These are phyloP conservation scores for Myopa tessellatipennis DNA, from an alignment of 2,888 invertebrate species.

Conservation along the genomic window DNA sequence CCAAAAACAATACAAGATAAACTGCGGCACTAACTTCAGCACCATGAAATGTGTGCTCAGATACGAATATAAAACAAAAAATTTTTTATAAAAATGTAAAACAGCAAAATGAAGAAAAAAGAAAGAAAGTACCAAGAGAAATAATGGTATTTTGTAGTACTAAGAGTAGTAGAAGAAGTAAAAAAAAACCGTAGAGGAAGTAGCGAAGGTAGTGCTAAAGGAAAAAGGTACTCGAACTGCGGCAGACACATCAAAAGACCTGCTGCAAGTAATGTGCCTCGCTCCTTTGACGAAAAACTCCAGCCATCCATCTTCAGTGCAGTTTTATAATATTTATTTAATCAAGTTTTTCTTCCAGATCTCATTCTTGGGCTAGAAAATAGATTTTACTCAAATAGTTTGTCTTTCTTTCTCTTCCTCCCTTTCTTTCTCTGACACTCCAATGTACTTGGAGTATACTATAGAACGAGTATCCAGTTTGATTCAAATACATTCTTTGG, in stretches of 20 bases:
- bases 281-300: neutral
- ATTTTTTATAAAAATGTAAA: too few species aligned
- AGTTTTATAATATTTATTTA: too few species aligned
- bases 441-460: too few species aligned
- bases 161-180: neutral
- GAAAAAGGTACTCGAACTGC: slow-evolving; percentile 5
- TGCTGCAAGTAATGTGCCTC: slow-evolving; percentile 16
- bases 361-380: too few species aligned
- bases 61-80: neutral
- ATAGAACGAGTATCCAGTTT: too few species aligned
- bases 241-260: neutral
- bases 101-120: neutral
- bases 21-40: slow-evolving; percentile 23
- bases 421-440: too few species aligned
- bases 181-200: neutral
- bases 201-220: neutral
- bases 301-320: too few species aligned
- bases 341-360: too few species aligned
- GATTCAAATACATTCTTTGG: too few species aligned
- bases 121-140: neutral
- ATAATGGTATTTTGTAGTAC: too few species aligned
- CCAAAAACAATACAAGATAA: slow-evolving; percentile 28
- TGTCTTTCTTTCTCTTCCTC: too few species aligned
- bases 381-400: too few species aligned
- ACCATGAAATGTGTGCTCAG: slow-evolving; percentile 12